Base-by-base conservation (phyloP, 1,140 invertebrate species). In the Drosophila nebulosa region DNA sequence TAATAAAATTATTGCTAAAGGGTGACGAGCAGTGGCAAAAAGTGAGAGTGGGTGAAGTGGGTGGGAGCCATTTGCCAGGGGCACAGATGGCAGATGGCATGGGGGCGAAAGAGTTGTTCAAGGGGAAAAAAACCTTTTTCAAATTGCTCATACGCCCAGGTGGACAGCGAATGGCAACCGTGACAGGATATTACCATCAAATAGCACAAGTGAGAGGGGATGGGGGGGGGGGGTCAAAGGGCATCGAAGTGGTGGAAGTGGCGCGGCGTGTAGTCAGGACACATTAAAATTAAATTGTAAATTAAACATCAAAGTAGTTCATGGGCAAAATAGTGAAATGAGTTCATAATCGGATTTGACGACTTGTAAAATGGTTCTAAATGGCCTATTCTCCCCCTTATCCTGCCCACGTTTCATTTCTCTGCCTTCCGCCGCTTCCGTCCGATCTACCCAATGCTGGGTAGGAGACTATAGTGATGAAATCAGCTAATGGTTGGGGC, bases 291-390 rank as follows among this genome's bases (percentile, higher is more conserved):
- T 74, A 86, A 86, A 86, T 86, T 88, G 83, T 68, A 88, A 86
- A 86, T 86, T 88, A 88, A 86, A 86, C 83, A 86, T 86, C 83
- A 86, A 86, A 86, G 83, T 88, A 86, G 64, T 69, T 70, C 36
- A 64, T 52, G 69, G 72, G 35, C 76, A 73, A 69, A 75, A 74
- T 78, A 79, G 68, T 72, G 78, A 86, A 86, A 86, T 83, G 83
- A 88, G 83, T 86, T 86, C 78, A 86, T 86, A 86, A 86, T 88
- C 83, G 83, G 83, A 86, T 86, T 86, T 88, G 83, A 83, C 83
- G 78, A 83, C 83, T 86, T 88, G 83, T 79, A 66, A 86, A 86
- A 86, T 86, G 83, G 56, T 83, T 88, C 83, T 79, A 78, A 86
- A 88, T 88, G 83, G 64, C 46, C 39, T 21, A 18, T 22, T 14